A percentile compares a stretch with the other conserved stretches of the same genome.
These are phyloP conservation scores for Coenonympha arcania DNA, from an alignment of 2,888 invertebrate species.

Conservation along the genomic window DNA sequence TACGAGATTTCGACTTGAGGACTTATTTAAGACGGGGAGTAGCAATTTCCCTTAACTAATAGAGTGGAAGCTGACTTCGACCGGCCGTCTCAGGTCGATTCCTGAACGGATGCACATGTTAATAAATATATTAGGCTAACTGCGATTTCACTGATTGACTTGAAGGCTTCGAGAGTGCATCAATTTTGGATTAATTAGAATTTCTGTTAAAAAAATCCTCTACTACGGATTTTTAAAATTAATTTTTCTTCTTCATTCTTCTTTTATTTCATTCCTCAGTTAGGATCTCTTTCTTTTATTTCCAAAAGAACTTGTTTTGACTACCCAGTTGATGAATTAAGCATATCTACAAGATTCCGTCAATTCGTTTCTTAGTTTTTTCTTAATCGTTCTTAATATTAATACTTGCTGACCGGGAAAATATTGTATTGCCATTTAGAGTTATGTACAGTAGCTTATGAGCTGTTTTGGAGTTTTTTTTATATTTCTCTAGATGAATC, in stretches of 20 bases:
- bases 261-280: not conserved
- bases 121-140: conserved; percentile 31
- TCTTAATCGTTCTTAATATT: no score
- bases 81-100: conserved; percentile 53
- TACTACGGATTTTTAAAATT: not conserved
- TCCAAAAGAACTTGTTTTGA: no score
- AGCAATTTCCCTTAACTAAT: conserved; percentile 69
- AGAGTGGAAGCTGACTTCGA: conserved; percentile 53
- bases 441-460: no score
- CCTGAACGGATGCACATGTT: conserved; percentile 41
- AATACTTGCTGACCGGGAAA: no score
- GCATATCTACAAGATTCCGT: no score
- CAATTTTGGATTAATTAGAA: not conserved
- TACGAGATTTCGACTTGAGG: conserved; percentile 32
- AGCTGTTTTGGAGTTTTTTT: no score
- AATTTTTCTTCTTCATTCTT: not conserved
- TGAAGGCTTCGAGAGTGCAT: not conserved
- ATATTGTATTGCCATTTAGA: no score
- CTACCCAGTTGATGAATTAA: no score
- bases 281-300: no score
- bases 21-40: conserved; percentile 63
- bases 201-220: not conserved
- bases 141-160: conserved; percentile 16
- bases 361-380: no score
- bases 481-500: not conserved